These are phyloP conservation scores for Calcarius lapponicus DNA, from an alignment of 2,797 vertebrate genomes.

Conservation along the genomic window DNA sequence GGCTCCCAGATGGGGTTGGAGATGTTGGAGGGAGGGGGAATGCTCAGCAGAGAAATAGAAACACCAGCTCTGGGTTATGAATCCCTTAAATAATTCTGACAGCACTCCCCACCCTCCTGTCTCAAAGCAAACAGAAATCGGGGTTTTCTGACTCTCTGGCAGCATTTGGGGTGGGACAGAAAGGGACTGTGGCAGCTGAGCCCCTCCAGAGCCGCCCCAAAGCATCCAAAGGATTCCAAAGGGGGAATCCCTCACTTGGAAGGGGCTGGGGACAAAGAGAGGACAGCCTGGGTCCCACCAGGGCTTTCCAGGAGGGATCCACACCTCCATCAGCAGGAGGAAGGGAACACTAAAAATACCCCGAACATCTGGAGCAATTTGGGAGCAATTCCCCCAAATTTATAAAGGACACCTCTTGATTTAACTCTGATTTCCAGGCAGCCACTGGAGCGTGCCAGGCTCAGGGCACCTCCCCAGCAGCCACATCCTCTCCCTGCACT, in stretches of 20 bases:
- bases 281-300: not conserved
- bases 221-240: accelerated
- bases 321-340: not conserved
- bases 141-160: not conserved
- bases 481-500: not conserved
- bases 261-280: not conserved
- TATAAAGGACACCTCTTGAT: too few species aligned
- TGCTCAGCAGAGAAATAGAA: not conserved
- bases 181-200: not conserved
- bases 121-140: not conserved
- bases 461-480: not conserved
- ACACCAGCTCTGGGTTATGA: not conserved
- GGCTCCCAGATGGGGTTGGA: accelerated
- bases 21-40: not conserved
- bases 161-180: not conserved
- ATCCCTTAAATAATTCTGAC: not conserved
- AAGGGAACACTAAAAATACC: accelerated
- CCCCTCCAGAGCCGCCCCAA: not conserved
- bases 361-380: accelerated
- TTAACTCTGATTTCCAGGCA: accelerated
- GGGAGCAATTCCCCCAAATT: too few species aligned
- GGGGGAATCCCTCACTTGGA: not conserved
- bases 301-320: not conserved
- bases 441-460: not conserved
- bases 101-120: not conserved